Evolutionary conservation across 2,113 vertebrate species (phyloP).

Genomic region (Lophochroa leadbeateri): DNA sequence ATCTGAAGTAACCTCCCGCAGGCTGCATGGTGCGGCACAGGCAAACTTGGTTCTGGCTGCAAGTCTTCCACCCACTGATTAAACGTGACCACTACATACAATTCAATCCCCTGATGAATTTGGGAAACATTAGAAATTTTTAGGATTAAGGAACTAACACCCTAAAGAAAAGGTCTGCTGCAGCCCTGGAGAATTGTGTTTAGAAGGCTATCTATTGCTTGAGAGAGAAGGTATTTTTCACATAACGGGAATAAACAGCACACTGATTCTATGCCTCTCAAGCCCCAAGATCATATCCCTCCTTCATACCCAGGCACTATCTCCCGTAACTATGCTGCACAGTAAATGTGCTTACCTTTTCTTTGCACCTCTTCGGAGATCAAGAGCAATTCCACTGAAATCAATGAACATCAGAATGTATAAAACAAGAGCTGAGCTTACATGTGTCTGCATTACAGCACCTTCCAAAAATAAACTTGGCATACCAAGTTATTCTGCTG

Average conservation of each 20-base stretch:
- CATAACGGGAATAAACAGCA: fast-evolving
- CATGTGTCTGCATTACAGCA: background rate
- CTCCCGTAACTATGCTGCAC: background rate
- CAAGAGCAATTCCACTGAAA: background rate
- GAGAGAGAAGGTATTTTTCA: background rate
- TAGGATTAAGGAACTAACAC: background rate
- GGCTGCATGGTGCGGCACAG: background rate
- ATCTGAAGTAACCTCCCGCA: background rate
- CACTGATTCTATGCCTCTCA: fast-evolving
- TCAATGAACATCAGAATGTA: background rate
- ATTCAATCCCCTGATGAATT: background rate
- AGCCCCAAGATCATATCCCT: too few relatives aligned
- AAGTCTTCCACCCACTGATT: background rate
- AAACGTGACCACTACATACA: background rate
- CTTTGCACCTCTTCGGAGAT: background rate
- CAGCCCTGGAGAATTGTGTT: background rate
- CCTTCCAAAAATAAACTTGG: background rate
- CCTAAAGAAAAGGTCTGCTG: background rate
- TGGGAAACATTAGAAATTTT: background rate
- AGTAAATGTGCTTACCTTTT: background rate
- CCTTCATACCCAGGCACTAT: background rate
- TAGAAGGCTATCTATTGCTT: background rate
- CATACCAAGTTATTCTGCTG: background rate
- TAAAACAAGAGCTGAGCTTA: background rate
- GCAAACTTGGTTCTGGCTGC: background rate